Evolutionary conservation across 2,113 vertebrate genomes (phyloP).

Genomic region (Tachycineta bicolor): DNA sequence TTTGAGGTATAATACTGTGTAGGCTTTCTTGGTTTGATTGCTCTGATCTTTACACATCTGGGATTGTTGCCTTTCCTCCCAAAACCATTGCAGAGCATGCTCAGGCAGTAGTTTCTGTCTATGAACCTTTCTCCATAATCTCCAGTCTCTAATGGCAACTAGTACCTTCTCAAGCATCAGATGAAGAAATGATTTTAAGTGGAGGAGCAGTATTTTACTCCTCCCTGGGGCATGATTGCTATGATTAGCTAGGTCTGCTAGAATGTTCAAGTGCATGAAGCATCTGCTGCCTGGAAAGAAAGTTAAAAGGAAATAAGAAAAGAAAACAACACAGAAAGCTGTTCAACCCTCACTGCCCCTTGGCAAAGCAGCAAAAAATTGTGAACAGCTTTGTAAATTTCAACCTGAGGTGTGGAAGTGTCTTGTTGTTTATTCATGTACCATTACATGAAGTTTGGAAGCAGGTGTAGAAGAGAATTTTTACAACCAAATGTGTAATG

Average conservation of each 20-base stretch:
- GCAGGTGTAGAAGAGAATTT: neutral
- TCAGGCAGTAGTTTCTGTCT: neutral
- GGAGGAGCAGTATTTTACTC: conserved; percentile 7
- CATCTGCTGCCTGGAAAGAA: neutral
- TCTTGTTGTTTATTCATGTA: neutral
- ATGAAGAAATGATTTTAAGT: neutral
- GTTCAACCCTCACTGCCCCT: neutral
- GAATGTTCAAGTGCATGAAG: neutral
- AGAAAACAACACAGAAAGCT: neutral
- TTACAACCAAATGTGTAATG: neutral
- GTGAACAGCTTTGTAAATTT: conserved; percentile 9
- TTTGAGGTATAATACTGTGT: neutral
- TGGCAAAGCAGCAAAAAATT: neutral
- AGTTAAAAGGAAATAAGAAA: neutral
- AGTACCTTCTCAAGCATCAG: conserved; percentile 20
- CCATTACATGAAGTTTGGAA: neutral
- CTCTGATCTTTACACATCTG: neutral
- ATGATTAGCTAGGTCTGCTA: neutral
- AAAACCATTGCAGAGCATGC: neutral
- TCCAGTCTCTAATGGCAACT: neutral
- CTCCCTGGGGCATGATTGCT: neutral
- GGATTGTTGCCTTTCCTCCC: neutral
- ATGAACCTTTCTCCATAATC: neutral
- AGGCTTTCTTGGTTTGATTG: neutral
- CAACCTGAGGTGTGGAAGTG: neutral